Conservation (phyloP, 2,797 vertebrate genomes). For the Trachops cirrhosus region DNA sequence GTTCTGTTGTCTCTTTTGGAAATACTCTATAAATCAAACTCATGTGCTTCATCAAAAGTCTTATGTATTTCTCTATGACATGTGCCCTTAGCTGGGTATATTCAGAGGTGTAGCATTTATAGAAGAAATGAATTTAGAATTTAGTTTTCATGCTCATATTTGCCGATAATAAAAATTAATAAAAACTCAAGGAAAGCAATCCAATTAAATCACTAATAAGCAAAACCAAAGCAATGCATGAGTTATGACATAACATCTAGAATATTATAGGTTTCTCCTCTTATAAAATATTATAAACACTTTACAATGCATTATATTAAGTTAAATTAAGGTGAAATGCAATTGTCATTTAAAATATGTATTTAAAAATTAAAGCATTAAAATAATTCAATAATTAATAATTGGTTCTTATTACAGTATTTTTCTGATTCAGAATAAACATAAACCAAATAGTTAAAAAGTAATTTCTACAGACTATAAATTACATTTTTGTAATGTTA, state of each 20-base stretch:
- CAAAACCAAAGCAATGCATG: conserved; percentile 56
- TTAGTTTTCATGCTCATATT: conserved; percentile 64
- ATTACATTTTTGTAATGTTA: conserved; percentile 36
- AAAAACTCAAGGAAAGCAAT: conserved; percentile 50
- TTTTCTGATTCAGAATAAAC: conserved; percentile 41
- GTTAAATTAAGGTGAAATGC: conserved; percentile 11
- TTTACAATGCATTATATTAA: not conserved
- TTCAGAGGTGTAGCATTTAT: conserved; percentile 64
- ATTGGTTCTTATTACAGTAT: not conserved
- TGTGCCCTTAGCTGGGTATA: conserved; percentile 60
- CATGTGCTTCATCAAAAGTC: conserved; percentile 56
- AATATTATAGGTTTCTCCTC: not conserved
- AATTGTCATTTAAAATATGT: conserved; percentile 35
- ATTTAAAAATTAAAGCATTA: conserved; percentile 52
- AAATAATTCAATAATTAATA: conserved; percentile 17
- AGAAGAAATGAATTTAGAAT: conserved; percentile 23
- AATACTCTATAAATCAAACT: conserved; percentile 54
- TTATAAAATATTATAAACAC: conserved; percentile 36
- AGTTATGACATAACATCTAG: not conserved
- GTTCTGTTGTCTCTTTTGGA: not conserved
- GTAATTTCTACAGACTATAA: conserved; percentile 8
- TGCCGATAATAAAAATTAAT: conserved; percentile 31
- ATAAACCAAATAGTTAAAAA: not conserved
- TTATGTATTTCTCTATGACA: conserved; percentile 34
- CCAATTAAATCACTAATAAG: conserved; percentile 19